phyloP scores from a whole-genome alignment of 2,888 invertebrate genomes.

The Polymixis lichenea region DNA sequence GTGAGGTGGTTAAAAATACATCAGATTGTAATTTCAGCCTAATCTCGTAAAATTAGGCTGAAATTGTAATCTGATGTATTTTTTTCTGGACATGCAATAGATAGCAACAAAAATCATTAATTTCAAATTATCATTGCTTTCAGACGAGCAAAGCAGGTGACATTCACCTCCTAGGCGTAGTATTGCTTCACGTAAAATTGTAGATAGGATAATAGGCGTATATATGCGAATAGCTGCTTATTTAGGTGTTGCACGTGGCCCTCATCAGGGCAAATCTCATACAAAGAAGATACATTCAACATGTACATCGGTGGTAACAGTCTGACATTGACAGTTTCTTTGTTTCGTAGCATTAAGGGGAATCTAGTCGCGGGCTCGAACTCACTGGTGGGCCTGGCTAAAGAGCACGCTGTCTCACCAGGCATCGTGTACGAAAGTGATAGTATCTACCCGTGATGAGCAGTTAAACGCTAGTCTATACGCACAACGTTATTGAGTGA shows the following conservation, averaged over 20 bases:
- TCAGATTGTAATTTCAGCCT: no score
- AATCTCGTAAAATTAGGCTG: slow-evolving; percentile 29
- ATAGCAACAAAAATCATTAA: slow-evolving; percentile 49
- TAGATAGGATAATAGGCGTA: neutral
- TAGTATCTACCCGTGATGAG: no score
- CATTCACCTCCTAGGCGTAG: neutral
- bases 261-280: neutral
- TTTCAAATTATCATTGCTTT: slow-evolving; percentile 40
- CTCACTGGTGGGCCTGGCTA: no score
- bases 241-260: neutral
- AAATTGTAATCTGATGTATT: slow-evolving; percentile 47
- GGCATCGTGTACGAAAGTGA: no score
- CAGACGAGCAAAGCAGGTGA: slow-evolving; percentile 5
- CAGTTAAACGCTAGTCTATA: no score
- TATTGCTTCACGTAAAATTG: slow-evolving; percentile 23
- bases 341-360: neutral
- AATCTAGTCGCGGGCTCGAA: no score
- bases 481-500: no score
- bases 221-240: no score
- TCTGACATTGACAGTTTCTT: neutral
- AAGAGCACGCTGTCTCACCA: no score
- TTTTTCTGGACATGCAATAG: slow-evolving; percentile 41
- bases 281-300: no score
- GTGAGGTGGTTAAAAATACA: no score
- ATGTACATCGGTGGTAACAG: neutral